Percentiles rank a stretch among this genome's conserved stretches.
These are phyloP conservation scores for Trisateles emortualis DNA, from an alignment of 2,888 invertebrate species.

Conservation along the genomic window DNA sequence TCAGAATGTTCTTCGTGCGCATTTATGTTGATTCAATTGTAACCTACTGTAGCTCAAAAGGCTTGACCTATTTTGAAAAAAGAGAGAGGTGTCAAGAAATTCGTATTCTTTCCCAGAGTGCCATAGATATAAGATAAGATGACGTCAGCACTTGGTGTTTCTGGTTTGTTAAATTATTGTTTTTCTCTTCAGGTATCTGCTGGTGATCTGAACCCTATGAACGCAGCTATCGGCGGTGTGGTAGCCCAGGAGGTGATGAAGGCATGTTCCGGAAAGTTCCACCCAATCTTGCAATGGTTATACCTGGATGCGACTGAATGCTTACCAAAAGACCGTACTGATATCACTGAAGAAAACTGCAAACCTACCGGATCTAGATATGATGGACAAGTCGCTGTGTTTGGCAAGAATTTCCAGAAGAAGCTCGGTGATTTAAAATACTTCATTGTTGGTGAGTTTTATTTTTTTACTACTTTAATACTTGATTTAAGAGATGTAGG, in stretches of 20 bases:
- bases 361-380: conserved; percentile 91
- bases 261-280: conserved; percentile 98
- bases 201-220: conserved; percentile 95
- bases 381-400: conserved; percentile 97
- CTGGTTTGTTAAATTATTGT: no score
- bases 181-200: conserved; percentile 82
- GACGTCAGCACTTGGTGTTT: no score
- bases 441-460: conserved; percentile 89
- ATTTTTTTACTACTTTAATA: no score
- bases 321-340: conserved; percentile 90
- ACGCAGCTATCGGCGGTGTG: conserved; percentile 97
- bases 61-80: no score
- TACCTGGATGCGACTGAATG: conserved; percentile 99
- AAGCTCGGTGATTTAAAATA: conserved; percentile 93
- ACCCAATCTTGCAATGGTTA: conserved; percentile 96
- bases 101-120: no score
- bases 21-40: no score
- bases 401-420: conserved; percentile 96
- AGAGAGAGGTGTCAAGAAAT: no score
- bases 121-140: no score
- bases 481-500: no score
- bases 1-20: no score
- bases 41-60: no score
- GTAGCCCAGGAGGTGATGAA: conserved; percentile 99
- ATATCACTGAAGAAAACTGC: conserved; percentile 91